Evolutionary conservation across 2,888 invertebrate genomes (phyloP).

Genomic region (Stratiomys singularior): DNA sequence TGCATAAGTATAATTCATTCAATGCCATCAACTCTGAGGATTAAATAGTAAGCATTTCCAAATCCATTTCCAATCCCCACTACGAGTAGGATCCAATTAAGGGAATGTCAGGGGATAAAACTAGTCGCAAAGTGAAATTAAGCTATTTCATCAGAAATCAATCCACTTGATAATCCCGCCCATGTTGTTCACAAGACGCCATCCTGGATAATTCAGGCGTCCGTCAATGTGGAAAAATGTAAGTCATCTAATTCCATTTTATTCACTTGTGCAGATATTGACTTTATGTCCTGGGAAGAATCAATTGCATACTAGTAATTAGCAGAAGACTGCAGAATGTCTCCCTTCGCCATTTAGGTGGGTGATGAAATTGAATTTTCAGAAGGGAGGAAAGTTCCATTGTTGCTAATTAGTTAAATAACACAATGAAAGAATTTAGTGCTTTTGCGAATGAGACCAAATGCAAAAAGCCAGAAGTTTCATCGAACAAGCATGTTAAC

Average conservation of each 20-base stretch:
- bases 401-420: too few species aligned
- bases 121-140: slow-evolving; percentile 13
- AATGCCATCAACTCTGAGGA: neutral
- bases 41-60: neutral
- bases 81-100: neutral
- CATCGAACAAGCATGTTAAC: too few species aligned
- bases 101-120: slow-evolving; percentile 8
- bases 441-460: too few species aligned
- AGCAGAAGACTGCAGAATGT: neutral
- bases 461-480: too few species aligned
- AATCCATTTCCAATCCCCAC: neutral
- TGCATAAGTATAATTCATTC: neutral
- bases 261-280: neutral
- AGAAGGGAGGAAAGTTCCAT: too few species aligned
- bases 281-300: neutral
- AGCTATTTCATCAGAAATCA: neutral
- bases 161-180: neutral
- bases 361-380: neutral
- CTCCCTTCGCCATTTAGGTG: neutral
- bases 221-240: neutral
- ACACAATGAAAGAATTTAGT: too few species aligned
- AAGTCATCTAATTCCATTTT: slow-evolving; percentile 5
- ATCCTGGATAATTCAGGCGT: neutral
- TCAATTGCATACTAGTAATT: neutral
- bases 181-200: neutral